These are phyloP conservation scores for Oenanthe oenanthe DNA, from an alignment of 2,113 vertebrate species.

Conservation along the genomic window DNA sequence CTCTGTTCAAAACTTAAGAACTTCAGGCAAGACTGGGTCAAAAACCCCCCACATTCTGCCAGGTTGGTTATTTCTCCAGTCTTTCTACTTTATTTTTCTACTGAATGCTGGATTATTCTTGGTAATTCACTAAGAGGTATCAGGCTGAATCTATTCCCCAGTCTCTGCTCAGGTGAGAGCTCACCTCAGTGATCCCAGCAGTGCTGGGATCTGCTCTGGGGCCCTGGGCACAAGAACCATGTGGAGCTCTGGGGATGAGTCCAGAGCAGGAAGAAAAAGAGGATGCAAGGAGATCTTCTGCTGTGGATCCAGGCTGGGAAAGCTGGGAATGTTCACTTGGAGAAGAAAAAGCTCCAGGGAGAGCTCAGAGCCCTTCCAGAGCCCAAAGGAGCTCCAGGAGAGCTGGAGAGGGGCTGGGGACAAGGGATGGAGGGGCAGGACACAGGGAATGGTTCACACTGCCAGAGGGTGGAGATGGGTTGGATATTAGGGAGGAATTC, in stretches of 20 bases:
- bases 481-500: rapidly evolving
- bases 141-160: neutral
- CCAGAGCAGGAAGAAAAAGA: neutral
- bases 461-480: rapidly evolving
- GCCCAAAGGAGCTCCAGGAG: neutral
- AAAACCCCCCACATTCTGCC: neutral
- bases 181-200: too few species aligned
- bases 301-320: neutral
- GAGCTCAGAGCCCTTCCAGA: neutral
- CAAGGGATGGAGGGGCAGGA: rapidly evolving
- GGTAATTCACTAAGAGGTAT: neutral
- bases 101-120: neutral
- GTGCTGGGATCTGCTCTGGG: neutral
- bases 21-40: neutral
- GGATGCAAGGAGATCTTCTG: too few species aligned
- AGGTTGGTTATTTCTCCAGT: neutral
- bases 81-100: neutral
- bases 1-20: neutral
- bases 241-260: neutral
- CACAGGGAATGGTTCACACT: neutral
- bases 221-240: rapidly evolving
- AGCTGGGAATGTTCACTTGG: rapidly evolving
- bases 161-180: neutral
- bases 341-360: neutral
- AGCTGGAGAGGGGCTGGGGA: neutral